These are phyloP conservation scores for Pyralis farinalis DNA, from an alignment of 2,888 invertebrate genomes.

Conservation along the genomic window DNA sequence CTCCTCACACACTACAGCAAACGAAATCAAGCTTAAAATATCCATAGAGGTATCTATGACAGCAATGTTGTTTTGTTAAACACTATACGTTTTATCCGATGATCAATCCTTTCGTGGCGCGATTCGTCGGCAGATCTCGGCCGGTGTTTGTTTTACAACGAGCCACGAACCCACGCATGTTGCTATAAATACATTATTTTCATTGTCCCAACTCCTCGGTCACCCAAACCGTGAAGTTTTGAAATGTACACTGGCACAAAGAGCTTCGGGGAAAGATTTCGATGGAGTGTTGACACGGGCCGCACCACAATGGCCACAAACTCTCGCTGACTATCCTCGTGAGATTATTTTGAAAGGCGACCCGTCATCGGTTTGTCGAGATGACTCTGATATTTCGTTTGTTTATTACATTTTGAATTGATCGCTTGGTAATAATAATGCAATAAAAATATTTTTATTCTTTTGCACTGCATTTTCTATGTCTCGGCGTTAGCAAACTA, in stretches of 20 bases:
- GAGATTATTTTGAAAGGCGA: constrained; percentile 63
- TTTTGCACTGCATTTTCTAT: too few relatives aligned
- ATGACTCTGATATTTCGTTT: constrained; percentile 44
- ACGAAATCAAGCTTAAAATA: constrained; percentile 28
- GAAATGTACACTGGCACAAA: constrained; percentile 59
- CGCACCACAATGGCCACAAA: constrained; percentile 65
- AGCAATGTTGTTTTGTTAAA: constrained; percentile 53
- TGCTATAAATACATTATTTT: constrained; percentile 35
- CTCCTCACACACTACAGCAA: constrained; percentile 4
- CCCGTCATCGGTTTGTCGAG: constrained; percentile 45
- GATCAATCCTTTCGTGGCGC: constrained; percentile 36
- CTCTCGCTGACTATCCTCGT: constrained; percentile 47
- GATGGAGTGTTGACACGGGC: constrained; percentile 65
- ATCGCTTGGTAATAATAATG: too few relatives aligned
- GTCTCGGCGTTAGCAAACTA: too few relatives aligned
- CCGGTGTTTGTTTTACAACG: constrained; percentile 30
- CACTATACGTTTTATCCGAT: constrained; percentile 43
- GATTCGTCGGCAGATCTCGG: constrained; percentile 15
- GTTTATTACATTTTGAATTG: too few relatives aligned
- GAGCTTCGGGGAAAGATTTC: constrained; percentile 60
- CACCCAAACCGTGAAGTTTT: constrained; percentile 60
- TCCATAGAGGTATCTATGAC: constrained; percentile 40
- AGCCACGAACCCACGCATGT: constrained; percentile 23
- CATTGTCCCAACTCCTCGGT: constrained; percentile 29
- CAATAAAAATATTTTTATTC: too few relatives aligned